These are phyloP conservation scores for Drosophila rellima DNA, from an alignment of 2,888 invertebrate genomes.

Conservation along the genomic window DNA sequence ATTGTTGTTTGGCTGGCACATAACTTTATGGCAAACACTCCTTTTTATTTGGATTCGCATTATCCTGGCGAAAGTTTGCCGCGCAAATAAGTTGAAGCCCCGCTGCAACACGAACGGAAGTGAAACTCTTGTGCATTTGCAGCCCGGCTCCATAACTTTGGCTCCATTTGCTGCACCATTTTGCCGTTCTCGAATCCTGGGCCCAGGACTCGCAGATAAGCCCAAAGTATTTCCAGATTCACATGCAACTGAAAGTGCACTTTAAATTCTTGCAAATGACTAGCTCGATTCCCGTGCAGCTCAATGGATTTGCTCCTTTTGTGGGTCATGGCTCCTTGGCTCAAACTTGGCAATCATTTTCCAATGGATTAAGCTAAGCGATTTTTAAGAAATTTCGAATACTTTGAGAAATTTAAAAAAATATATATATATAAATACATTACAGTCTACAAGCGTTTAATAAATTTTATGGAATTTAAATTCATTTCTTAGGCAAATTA, in stretches of 20 bases:
- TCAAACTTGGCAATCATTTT: slow-evolving; percentile 18
- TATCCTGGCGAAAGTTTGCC: slow-evolving; percentile 68
- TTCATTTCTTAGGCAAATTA: too few species aligned
- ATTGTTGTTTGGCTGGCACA: slow-evolving; percentile 77
- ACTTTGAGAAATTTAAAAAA: neutral
- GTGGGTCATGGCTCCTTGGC: neutral
- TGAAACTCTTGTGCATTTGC: slow-evolving; percentile 50
- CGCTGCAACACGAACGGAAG: slow-evolving; percentile 42
- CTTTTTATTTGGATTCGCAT: slow-evolving; percentile 54
- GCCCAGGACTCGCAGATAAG: slow-evolving; percentile 60
- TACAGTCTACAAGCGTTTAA: too few species aligned
- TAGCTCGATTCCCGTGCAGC: slow-evolving; percentile 30
- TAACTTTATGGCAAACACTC: slow-evolving; percentile 80
- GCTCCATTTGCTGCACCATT: slow-evolving; percentile 72
- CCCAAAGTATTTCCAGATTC: slow-evolving; percentile 62
- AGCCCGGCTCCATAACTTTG: slow-evolving; percentile 63
- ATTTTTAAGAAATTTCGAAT: neutral
- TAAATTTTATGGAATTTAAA: too few species aligned
- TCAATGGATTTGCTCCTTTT: neutral
- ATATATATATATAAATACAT: too few species aligned
- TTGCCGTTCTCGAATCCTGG: slow-evolving; percentile 34
- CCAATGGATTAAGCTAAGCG: neutral
- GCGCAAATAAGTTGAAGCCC: slow-evolving; percentile 63
- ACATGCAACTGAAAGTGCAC: slow-evolving; percentile 80
- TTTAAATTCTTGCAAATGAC: slow-evolving; percentile 85